A percentile compares a stretch with the other conserved stretches of the same genome.
Conservation (phyloP, 2,888 invertebrate genomes). For the Eilema depressum region DNA sequence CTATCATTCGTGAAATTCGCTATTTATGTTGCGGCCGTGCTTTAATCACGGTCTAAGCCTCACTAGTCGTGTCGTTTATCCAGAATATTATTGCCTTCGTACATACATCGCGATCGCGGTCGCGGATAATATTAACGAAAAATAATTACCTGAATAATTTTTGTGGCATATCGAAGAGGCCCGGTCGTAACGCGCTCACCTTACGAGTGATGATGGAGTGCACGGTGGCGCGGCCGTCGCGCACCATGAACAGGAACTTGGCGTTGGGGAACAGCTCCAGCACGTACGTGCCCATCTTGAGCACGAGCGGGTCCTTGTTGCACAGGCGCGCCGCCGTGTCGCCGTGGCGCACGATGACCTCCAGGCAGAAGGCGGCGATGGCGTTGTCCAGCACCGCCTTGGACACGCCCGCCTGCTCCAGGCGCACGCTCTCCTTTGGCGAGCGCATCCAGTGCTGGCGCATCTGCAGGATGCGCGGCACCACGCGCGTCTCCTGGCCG, state of each 20-base stretch:
- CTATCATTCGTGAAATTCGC: too few relatives aligned
- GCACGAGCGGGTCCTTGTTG: constrained; percentile 99
- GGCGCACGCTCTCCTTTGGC: constrained; percentile 95
- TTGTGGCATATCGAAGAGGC: too few relatives aligned
- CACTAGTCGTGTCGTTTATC: too few relatives aligned
- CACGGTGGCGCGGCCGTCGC: constrained; percentile 99
- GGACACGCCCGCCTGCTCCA: constrained; percentile 97
- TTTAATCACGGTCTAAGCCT: too few relatives aligned
- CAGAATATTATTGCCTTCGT: too few relatives aligned
- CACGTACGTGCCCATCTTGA: constrained; percentile 98
- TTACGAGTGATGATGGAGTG: constrained; percentile 99
- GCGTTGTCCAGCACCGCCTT: constrained; percentile 97
- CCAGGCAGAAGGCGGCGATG: constrained; percentile 98
- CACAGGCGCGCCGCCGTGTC: constrained; percentile 97
- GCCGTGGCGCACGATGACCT: constrained; percentile 98
- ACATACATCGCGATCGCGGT: too few relatives aligned
- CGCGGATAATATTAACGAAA: too few relatives aligned
- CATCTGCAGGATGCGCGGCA: constrained; percentile 98
- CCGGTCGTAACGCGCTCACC: constrained; percentile 79
- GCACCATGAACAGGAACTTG: constrained; percentile 99
- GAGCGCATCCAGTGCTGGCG: constrained; percentile 98
- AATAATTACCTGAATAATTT: too few relatives aligned
- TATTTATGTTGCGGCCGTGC: too few relatives aligned
- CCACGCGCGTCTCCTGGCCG: constrained; percentile 98
- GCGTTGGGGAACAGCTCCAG: constrained; percentile 98